A percentile compares a stretch with the other conserved stretches of the same genome.
These are phyloP conservation scores for Pyrgus malvae DNA, from an alignment of 2,888 invertebrate species.

Conservation along the genomic window DNA sequence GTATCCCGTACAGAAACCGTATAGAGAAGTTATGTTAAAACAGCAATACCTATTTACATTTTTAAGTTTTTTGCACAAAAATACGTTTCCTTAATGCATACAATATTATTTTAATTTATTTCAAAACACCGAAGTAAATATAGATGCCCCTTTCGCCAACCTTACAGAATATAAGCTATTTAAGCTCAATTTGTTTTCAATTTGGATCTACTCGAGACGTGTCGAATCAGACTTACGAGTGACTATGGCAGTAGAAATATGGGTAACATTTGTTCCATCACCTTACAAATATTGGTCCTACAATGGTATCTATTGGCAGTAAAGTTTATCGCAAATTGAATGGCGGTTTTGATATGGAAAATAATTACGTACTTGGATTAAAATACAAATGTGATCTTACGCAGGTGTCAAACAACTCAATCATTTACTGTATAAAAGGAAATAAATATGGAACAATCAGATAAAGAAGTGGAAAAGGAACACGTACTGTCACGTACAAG, in stretches of 20 bases:
- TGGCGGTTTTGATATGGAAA: neutral
- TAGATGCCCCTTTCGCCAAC: conserved; percentile 51
- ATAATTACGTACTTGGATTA: neutral
- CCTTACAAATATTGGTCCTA: conserved; percentile 5
- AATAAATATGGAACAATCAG: too few relatives aligned
- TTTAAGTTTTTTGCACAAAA: conserved; percentile 62
- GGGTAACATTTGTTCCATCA: neutral
- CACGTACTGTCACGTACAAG: too few relatives aligned
- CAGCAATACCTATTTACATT: conserved; percentile 67
- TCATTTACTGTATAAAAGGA: too few relatives aligned
- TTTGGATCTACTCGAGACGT: conserved; percentile 9
- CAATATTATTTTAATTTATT: conserved; percentile 43
- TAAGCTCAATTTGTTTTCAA: conserved; percentile 5
- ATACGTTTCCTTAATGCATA: conserved; percentile 49
- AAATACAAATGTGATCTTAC: neutral
- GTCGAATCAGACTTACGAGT: conserved; percentile 1
- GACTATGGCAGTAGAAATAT: conserved; percentile 2
- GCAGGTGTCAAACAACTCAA: too few relatives aligned
- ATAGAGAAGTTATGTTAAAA: conserved; percentile 43
- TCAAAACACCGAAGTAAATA: conserved; percentile 42
- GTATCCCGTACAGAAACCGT: conserved; percentile 42
- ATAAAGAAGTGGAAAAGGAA: too few relatives aligned
- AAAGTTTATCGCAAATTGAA: neutral
- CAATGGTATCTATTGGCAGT: conserved; percentile 10
- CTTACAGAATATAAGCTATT: conserved; percentile 21